Conservation (phyloP, 1,140 invertebrate species). For the Zaprionus taronus region DNA sequence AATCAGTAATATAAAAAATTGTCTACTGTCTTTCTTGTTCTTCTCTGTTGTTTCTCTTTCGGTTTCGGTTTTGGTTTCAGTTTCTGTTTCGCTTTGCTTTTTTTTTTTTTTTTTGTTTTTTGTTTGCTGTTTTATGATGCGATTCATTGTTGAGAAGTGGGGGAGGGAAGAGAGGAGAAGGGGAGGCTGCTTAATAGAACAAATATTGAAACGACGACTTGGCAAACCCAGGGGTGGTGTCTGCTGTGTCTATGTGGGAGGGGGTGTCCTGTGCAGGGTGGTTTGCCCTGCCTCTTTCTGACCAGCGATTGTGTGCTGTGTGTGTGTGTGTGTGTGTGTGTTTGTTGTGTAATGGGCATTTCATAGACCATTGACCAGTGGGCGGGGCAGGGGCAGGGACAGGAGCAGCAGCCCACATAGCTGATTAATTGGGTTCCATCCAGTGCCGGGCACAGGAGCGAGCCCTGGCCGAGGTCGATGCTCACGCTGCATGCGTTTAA, state of each 20-base stretch:
- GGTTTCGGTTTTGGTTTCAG: background rate
- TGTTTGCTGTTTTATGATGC: slow-evolving; percentile 34
- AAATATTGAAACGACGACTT: slow-evolving; percentile 71
- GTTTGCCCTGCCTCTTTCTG: background rate
- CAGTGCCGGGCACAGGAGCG: background rate
- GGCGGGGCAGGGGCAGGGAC: slow-evolving; percentile 11
- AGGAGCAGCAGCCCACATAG: slow-evolving; percentile 28
- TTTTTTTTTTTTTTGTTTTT: slow-evolving; percentile 10
- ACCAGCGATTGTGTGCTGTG: background rate
- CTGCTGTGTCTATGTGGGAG: background rate
- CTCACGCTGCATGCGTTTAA: slow-evolving; percentile 78
- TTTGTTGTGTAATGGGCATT: slow-evolving; percentile 71
- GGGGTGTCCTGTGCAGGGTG: background rate
- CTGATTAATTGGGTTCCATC: slow-evolving; percentile 74
- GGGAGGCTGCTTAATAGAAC: slow-evolving; percentile 66
- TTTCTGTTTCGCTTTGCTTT: slow-evolving; percentile 30
- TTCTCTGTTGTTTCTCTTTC: slow-evolving; percentile 26
- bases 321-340: slow-evolving; percentile 23
- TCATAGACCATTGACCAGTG: slow-evolving; percentile 83
- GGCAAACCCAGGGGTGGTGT: slow-evolving; percentile 22
- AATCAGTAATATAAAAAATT: slow-evolving; percentile 70
- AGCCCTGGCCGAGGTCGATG: slow-evolving; percentile 35
- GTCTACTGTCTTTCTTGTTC: slow-evolving; percentile 57
- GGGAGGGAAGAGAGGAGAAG: background rate
- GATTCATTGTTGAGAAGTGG: slow-evolving; percentile 10